These are phyloP conservation scores for Brachyhypopomus gauderio DNA, from an alignment of 2,113 vertebrate species.

Conservation along the genomic window DNA sequence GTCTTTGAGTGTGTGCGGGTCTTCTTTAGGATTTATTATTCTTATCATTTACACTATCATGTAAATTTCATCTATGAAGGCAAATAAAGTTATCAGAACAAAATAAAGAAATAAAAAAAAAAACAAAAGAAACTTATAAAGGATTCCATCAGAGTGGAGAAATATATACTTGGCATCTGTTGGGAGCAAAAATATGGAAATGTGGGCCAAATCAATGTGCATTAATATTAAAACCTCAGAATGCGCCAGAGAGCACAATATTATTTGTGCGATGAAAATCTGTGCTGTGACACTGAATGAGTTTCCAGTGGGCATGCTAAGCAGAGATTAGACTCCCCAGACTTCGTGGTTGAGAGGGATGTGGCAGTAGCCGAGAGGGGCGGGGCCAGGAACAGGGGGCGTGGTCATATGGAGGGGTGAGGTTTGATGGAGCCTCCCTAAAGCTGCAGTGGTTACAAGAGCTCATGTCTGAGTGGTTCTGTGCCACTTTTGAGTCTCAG, in stretches of 20 bases:
- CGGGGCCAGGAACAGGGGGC: too few species aligned
- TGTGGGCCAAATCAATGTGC: constrained; percentile 55
- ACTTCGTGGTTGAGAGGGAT: neutral
- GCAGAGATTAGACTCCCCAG: constrained; percentile 27
- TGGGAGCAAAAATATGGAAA: constrained; percentile 66
- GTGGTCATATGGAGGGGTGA: neutral
- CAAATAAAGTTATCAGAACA: constrained; percentile 22
- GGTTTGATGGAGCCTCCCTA: neutral
- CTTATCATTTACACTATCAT: constrained; percentile 21
- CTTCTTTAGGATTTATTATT: neutral
- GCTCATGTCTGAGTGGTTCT: neutral
- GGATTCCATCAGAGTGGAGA: constrained; percentile 63
- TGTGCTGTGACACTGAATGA: constrained; percentile 31
- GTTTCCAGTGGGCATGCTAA: constrained; percentile 18
- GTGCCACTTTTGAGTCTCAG: constrained; percentile 11
- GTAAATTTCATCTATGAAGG: constrained; percentile 29
- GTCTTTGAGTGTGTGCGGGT: neutral
- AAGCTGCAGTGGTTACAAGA: constrained; percentile 7
- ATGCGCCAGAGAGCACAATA: constrained; percentile 50
- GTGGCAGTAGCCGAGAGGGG: neutral
- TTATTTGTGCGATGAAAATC: constrained; percentile 43
- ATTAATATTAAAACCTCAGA: constrained; percentile 70
- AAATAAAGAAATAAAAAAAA: constrained; percentile 56
- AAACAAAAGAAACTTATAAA: constrained; percentile 69
- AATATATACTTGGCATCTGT: constrained; percentile 65